Percentiles rank a stretch among this genome's conserved stretches.
These are phyloP conservation scores for Kuschelorhynchus macadamiae DNA, from an alignment of 2,888 invertebrate genomes.

Conservation along the genomic window DNA sequence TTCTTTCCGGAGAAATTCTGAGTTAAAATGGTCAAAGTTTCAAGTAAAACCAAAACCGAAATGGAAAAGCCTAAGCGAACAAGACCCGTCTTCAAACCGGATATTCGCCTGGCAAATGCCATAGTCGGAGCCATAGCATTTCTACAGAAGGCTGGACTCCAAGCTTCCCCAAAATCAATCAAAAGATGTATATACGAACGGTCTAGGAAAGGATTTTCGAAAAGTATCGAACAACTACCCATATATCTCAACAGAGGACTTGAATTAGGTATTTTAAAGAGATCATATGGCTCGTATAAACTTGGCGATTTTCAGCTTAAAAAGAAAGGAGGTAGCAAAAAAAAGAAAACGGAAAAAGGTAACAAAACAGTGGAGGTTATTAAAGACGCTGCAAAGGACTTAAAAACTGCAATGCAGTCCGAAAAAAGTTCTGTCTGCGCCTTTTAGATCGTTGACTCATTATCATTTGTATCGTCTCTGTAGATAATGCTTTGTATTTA, in stretches of 20 bases:
- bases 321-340: constrained; percentile 36
- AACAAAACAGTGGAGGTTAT: constrained; percentile 12
- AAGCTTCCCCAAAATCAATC: constrained; percentile 49
- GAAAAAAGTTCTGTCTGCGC: constrained; percentile 33
- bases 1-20: constrained; percentile 8
- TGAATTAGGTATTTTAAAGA: constrained; percentile 54
- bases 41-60: background rate
- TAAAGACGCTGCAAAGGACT: constrained; percentile 8
- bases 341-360: background rate
- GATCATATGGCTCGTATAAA: constrained; percentile 48
- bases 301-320: constrained; percentile 49
- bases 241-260: constrained; percentile 52
- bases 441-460: constrained; percentile 1
- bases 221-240: constrained; percentile 45
- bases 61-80: background rate
- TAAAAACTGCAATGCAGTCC: background rate
- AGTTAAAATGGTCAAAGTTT: constrained; percentile 21
- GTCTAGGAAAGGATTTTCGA: constrained; percentile 41
- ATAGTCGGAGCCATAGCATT: constrained; percentile 53
- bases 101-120: constrained; percentile 52
- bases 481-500: background rate
- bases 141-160: constrained; percentile 52
- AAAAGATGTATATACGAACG: constrained; percentile 49
- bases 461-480: background rate
- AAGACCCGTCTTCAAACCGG: constrained; percentile 48